Evolutionary conservation across 2,113 vertebrate genomes (phyloP).

Genomic region (Pheucticus melanocephalus): DNA sequence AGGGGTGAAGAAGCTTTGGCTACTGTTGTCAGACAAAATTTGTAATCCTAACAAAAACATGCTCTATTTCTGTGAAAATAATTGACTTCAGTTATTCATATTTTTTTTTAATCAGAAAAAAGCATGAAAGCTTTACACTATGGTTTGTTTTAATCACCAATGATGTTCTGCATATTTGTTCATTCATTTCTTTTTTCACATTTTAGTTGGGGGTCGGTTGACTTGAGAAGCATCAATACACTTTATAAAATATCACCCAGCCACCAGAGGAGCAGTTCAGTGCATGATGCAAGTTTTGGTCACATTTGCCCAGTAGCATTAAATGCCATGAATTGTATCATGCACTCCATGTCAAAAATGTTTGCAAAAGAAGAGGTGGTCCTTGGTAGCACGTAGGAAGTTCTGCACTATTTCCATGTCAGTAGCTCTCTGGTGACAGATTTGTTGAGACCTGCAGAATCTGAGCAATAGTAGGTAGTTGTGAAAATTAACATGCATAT

Average conservation of each 20-base stretch:
- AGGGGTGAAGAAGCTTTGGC: conserved; percentile 55
- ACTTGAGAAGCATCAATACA: background rate
- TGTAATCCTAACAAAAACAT: conserved; percentile 4
- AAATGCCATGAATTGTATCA: background rate
- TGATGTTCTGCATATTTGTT: background rate
- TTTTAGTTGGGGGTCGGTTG: background rate
- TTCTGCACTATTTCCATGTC: background rate
- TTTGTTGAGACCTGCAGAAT: background rate
- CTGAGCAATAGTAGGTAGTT: background rate
- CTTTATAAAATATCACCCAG: background rate
- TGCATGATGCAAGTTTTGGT: background rate
- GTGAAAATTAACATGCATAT: background rate
- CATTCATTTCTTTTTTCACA: background rate
- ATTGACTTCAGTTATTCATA: background rate
- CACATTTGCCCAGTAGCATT: background rate
- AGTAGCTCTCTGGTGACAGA: background rate
- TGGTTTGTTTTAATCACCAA: background rate
- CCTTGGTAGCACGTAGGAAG: background rate
- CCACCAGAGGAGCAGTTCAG: background rate
- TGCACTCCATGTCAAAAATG: background rate
- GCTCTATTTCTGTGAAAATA: conserved; percentile 1
- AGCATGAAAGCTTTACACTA: background rate
- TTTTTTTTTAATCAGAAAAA: background rate
- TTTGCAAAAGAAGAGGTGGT: background rate
- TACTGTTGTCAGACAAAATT: conserved; percentile 66